phyloP scores from a whole-genome alignment of 1,140 invertebrate species.

The Drosophila teissieri region DNA sequence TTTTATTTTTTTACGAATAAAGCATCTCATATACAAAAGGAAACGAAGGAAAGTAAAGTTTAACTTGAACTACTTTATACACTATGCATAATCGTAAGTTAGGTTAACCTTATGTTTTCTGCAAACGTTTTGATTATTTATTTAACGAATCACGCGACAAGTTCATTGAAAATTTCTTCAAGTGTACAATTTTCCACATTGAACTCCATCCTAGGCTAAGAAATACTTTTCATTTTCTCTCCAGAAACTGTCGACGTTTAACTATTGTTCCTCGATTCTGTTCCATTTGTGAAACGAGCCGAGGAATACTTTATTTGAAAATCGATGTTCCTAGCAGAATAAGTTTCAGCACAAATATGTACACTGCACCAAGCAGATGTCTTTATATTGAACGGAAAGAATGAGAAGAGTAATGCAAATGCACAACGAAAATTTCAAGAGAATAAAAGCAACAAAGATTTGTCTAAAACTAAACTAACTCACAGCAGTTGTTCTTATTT shows the following conservation, averaged over 20 bases:
- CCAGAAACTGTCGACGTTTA: slow-evolving; percentile 32
- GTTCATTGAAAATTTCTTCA: slow-evolving; percentile 73
- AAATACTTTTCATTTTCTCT: slow-evolving; percentile 40
- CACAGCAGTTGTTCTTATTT: slow-evolving; percentile 35
- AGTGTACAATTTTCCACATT: slow-evolving; percentile 65
- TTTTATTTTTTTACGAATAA: slow-evolving; percentile 40
- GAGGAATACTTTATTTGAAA: slow-evolving; percentile 35
- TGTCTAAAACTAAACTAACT: slow-evolving; percentile 57
- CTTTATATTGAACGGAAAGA: slow-evolving; percentile 15
- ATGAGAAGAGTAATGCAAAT: slow-evolving; percentile 17
- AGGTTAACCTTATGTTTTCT: slow-evolving; percentile 3
- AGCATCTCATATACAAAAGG: slow-evolving; percentile 59
- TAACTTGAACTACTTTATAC: slow-evolving; percentile 41
- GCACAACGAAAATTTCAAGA: slow-evolving; percentile 32
- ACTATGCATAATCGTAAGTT: slow-evolving; percentile 27
- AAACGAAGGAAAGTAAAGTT: slow-evolving; percentile 26
- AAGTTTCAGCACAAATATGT: slow-evolving; percentile 26
- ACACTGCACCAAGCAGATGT: slow-evolving; percentile 50
- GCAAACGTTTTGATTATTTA: slow-evolving; percentile 51
- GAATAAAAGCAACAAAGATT: slow-evolving; percentile 71
- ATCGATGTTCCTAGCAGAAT: slow-evolving; percentile 72
- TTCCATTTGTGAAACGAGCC: not conserved
- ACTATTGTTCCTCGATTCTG: slow-evolving; percentile 11
- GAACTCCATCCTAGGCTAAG: slow-evolving; percentile 42
- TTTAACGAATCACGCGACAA: slow-evolving; percentile 48